Conservation (phyloP, 2,113 vertebrate species). For the Mellivora capensis region DNA sequence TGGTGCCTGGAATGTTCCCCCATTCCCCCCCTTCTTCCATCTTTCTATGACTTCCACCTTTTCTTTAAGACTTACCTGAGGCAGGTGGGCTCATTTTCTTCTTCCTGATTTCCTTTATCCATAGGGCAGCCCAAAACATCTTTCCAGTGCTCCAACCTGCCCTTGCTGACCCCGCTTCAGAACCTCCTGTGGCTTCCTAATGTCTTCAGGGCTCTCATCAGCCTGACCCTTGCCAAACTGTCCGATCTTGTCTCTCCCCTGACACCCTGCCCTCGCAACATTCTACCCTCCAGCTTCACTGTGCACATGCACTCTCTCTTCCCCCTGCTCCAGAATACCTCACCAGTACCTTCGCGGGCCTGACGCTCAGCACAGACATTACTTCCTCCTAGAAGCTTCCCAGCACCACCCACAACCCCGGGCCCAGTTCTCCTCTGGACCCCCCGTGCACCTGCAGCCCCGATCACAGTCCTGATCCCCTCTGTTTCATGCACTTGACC, state of each 20-base stretch:
- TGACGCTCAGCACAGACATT: neutral
- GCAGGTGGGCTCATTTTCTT: neutral
- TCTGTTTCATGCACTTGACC: neutral
- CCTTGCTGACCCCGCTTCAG: neutral
- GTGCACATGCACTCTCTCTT: neutral
- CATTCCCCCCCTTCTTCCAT: neutral
- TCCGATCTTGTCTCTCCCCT: neutral
- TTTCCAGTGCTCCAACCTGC: neutral
- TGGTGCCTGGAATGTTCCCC: neutral
- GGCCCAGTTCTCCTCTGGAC: neutral
- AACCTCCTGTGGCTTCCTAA: neutral
- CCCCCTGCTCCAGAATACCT: neutral
- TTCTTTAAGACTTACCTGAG: neutral
- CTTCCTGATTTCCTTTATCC: neutral
- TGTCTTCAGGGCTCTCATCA: neutral
- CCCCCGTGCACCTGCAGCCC: neutral
- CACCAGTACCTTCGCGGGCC: neutral
- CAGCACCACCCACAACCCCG: neutral
- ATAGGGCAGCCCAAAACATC: neutral
- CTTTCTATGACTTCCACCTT: neutral
- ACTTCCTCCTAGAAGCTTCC: neutral
- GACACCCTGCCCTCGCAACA: accelerated
- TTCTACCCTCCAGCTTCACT: neutral
- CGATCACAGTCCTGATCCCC: neutral
- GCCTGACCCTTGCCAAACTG: neutral